These are phyloP conservation scores for Hartigia nigra DNA, from an alignment of 2,888 invertebrate species.

Conservation along the genomic window DNA sequence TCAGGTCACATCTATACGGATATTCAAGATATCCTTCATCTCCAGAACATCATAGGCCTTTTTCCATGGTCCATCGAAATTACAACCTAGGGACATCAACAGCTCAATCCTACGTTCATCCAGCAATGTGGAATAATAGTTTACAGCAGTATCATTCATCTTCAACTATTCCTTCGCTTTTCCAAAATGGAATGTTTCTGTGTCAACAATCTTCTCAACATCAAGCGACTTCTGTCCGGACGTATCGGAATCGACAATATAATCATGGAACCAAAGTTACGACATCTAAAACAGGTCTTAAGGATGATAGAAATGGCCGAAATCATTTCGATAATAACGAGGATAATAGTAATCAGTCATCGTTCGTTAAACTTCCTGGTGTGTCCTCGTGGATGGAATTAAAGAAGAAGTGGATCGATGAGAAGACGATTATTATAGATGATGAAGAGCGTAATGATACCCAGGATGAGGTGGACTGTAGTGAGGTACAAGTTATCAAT, in stretches of 20 bases:
- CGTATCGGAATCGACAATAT: neutral
- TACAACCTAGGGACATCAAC: neutral
- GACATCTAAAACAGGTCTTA: neutral
- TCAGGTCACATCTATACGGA: neutral
- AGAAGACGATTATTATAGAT: conserved; percentile 60
- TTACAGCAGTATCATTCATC: neutral
- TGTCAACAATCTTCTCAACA: neutral
- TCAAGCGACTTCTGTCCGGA: neutral
- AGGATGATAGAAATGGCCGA: neutral
- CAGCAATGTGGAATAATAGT: neutral
- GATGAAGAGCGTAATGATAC: conserved; percentile 49
- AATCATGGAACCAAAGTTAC: neutral
- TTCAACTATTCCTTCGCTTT: neutral
- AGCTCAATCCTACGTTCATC: neutral
- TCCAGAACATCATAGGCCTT: neutral
- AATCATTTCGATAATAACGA: neutral
- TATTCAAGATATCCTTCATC: neutral
- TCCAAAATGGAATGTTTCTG: neutral
- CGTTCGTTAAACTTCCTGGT: conserved; percentile 48
- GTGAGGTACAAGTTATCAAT: conserved; percentile 54
- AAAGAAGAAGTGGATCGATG: conserved; percentile 58
- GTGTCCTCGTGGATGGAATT: conserved; percentile 55
- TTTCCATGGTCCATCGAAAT: neutral
- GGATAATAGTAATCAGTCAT: conserved; percentile 24
- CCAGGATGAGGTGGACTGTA: conserved; percentile 30